Percentiles rank a stretch among this genome's conserved stretches.
Evolutionary conservation across 2,888 invertebrate genomes (phyloP).

Genomic region (Drosophila vallismaia): DNA sequence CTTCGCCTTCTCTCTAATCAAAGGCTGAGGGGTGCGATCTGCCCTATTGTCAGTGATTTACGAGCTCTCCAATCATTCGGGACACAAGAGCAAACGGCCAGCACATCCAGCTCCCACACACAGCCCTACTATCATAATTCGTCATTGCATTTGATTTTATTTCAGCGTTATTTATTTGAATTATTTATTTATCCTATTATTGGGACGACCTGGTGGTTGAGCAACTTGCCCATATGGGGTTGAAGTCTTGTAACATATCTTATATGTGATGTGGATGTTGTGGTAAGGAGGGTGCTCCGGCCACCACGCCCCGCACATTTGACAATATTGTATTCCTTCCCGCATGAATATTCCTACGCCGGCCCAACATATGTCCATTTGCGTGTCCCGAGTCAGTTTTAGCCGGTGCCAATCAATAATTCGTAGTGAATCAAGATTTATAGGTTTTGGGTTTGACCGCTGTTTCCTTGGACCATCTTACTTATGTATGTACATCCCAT

Average conservation of each 20-base stretch:
- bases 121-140: conserved; percentile 73
- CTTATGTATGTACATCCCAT: not conserved
- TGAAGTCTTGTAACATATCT: conserved; percentile 9
- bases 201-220: conserved; percentile 31
- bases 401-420: conserved; percentile 82
- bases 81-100: conserved; percentile 56
- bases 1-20: conserved; percentile 52
- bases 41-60: conserved; percentile 79
- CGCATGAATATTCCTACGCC: conserved; percentile 50
- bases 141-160: conserved; percentile 81
- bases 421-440: conserved; percentile 84
- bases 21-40: conserved; percentile 53
- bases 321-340: conserved; percentile 26
- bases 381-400: conserved; percentile 59
- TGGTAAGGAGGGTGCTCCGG: conserved; percentile 1
- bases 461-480: not conserved
- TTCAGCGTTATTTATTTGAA: conserved; percentile 76
- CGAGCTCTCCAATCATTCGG: conserved; percentile 79
- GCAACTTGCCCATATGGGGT: conserved; percentile 27
- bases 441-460: conserved; percentile 57
- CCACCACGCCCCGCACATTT: conserved; percentile 38
- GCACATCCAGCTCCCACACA: conserved; percentile 37
- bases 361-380: conserved; percentile 64
- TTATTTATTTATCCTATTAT: conserved; percentile 74
- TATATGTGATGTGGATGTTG: not conserved